These are phyloP conservation scores for Polymixis lichenea DNA, from an alignment of 2,888 invertebrate species.

Conservation along the genomic window DNA sequence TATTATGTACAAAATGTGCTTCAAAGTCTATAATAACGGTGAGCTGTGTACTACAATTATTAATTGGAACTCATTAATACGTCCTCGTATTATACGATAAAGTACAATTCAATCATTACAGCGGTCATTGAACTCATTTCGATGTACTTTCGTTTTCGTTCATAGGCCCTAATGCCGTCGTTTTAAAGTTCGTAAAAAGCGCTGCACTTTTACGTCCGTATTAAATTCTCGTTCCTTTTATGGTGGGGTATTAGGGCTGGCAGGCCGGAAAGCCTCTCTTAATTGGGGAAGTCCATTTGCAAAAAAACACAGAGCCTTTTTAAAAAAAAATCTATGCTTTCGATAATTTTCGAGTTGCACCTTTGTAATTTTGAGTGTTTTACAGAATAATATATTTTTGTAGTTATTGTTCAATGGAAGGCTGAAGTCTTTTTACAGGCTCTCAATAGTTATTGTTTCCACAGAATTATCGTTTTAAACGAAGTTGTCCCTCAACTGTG, in stretches of 20 bases:
- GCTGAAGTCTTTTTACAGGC: no score
- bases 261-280: neutral
- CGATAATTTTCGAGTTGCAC: neutral
- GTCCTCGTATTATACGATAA: neutral
- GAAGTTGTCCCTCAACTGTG: no score
- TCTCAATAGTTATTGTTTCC: neutral
- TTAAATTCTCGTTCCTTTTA: slow-evolving; percentile 54
- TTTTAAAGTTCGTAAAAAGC: slow-evolving; percentile 44
- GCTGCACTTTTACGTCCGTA: slow-evolving; percentile 44
- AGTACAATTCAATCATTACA: neutral
- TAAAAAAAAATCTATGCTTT: no score
- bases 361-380: neutral
- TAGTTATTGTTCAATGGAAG: neutral
- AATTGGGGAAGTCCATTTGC: slow-evolving; percentile 7
- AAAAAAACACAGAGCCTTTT: neutral
- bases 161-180: slow-evolving; percentile 16
- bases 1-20: neutral
- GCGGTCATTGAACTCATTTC: slow-evolving; percentile 23
- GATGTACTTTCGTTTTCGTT: slow-evolving; percentile 18
- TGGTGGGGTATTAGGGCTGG: slow-evolving; percentile 32
- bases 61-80: slow-evolving; percentile 4
- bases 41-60: neutral
- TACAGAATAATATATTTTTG: neutral
- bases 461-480: no score
- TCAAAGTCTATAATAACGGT: neutral